phyloP scores from a whole-genome alignment of 2,888 invertebrate species.

The Drosophila monieri region DNA sequence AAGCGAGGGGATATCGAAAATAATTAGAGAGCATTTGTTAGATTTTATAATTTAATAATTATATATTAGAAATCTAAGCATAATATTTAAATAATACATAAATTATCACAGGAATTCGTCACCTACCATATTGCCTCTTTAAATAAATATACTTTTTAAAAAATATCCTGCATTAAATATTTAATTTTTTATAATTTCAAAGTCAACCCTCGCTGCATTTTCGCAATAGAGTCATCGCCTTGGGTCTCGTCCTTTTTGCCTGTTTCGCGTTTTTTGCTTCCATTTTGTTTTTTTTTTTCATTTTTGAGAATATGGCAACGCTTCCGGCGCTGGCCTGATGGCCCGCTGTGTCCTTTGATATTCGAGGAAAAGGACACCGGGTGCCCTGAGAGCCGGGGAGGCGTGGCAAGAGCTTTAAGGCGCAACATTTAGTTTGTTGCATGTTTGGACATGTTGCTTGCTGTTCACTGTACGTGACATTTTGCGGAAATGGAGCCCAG shows the following conservation, averaged over 20 bases:
- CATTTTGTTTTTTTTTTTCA: slow-evolving; percentile 2
- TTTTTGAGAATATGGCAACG: slow-evolving; percentile 50
- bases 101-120: too few species aligned
- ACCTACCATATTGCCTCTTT: too few species aligned
- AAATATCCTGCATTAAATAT: background rate
- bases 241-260: slow-evolving; percentile 8
- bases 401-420: slow-evolving; percentile 52
- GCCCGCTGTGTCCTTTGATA: slow-evolving; percentile 40
- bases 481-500: slow-evolving; percentile 53
- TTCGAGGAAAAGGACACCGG: background rate
- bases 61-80: too few species aligned
- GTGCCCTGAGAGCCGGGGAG: slow-evolving; percentile 16
- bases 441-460: slow-evolving; percentile 61
- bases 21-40: background rate
- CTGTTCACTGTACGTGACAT: slow-evolving; percentile 64
- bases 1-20: background rate
- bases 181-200: background rate
- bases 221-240: slow-evolving; percentile 20
- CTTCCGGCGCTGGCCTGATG: slow-evolving; percentile 52
- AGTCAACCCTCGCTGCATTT: slow-evolving; percentile 9
- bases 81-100: too few species aligned
- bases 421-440: slow-evolving; percentile 68
- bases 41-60: too few species aligned
- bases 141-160: too few species aligned
- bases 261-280: background rate